phyloP scores from a whole-genome alignment of 2,113 vertebrate species.

The Laticauda colubrina region DNA sequence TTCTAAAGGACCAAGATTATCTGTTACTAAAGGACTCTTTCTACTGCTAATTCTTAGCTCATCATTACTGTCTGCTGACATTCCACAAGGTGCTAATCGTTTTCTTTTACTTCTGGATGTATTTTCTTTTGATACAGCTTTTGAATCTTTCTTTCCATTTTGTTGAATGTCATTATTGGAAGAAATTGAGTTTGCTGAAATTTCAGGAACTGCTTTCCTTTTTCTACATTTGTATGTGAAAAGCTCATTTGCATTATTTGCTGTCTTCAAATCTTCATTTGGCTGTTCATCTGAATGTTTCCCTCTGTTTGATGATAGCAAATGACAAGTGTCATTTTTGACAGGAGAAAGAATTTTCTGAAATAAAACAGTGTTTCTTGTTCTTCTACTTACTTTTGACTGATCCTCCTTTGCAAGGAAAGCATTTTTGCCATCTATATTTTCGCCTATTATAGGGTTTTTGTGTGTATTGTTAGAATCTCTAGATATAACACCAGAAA shows the following conservation, averaged over 20 bases:
- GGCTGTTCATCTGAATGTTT: not conserved
- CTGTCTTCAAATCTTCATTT: not conserved
- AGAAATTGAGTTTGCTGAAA: not conserved
- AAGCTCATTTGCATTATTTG: slow-evolving; percentile 14
- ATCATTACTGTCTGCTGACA: not conserved
- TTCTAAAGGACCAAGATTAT: not conserved
- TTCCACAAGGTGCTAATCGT: not conserved
- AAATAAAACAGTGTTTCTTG: not conserved
- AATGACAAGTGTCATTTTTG: not conserved
- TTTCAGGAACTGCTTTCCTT: not conserved
- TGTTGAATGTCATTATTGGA: not conserved
- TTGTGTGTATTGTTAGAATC: not conserved
- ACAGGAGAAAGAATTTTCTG: not conserved
- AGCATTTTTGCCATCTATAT: not conserved
- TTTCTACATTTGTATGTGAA: slow-evolving; percentile 21
- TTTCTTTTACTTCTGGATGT: slow-evolving; percentile 30
- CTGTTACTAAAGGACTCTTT: not conserved
- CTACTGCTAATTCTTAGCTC: not conserved
- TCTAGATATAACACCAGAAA: not conserved
- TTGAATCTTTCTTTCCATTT: not conserved
- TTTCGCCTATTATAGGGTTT: not conserved
- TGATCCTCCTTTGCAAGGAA: not conserved
- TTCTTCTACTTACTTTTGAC: not conserved
- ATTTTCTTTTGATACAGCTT: slow-evolving; percentile 7
- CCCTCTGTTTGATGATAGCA: not conserved